phyloP scores from a whole-genome alignment of 2,113 vertebrate species.

The Hippocampus mohnikei region DNA sequence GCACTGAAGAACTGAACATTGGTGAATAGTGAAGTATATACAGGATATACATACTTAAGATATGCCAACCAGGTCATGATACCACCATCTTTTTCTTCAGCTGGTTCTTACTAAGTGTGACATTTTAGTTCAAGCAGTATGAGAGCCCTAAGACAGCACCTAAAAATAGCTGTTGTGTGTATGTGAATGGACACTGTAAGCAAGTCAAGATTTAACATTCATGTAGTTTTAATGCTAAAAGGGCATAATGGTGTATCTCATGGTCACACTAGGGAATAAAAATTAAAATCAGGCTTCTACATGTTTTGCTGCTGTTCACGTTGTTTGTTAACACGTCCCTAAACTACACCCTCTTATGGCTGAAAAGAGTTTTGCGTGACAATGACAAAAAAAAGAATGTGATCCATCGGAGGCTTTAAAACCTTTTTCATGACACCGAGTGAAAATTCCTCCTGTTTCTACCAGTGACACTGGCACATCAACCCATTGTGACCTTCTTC shows the following conservation, averaged over 20 bases:
- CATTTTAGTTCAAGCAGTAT: constrained; percentile 32
- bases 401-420: constrained; percentile 24
- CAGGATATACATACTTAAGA: background rate
- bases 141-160: constrained; percentile 20
- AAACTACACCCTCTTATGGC: constrained; percentile 9
- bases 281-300: constrained; percentile 33
- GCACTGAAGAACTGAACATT: background rate
- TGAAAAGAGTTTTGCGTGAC: constrained; percentile 12
- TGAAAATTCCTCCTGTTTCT: constrained; percentile 9
- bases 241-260: constrained; percentile 8
- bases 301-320: constrained; percentile 21
- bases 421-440: constrained; percentile 22
- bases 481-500: background rate
- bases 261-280: constrained; percentile 24
- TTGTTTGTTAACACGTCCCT: constrained; percentile 21
- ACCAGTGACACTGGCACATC: background rate
- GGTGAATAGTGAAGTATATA: background rate
- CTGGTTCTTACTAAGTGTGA: constrained; percentile 12
- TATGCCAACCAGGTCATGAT: background rate
- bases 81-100: background rate
- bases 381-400: constrained; percentile 11
- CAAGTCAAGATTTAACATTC: constrained; percentile 32
- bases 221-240: constrained; percentile 25
- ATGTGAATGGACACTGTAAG: constrained; percentile 28
- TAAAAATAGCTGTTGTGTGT: constrained; percentile 41